Base-by-base conservation (phyloP, 2,797 vertebrate genomes). In the Gadopsis marmoratus region DNA sequence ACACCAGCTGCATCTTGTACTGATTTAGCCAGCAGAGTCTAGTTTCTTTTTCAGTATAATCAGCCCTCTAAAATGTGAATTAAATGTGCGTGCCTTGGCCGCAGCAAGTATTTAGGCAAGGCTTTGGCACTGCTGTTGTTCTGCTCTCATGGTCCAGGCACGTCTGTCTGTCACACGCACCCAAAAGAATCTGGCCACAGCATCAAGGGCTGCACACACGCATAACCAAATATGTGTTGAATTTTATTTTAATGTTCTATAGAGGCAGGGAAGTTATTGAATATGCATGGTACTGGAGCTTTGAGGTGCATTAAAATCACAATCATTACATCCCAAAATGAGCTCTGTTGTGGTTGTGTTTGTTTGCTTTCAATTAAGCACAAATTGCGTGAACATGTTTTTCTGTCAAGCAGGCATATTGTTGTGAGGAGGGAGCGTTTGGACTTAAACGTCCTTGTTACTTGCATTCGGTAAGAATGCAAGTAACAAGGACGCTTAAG, bases 141-240 rank as follows among this genome's bases (percentile, higher is more conserved):
- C 74, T 79, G 67, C 53, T 81, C 39, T 78, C 47, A 12, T 17
- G 72, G 59, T 76, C 78, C 79, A 71, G 47, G 39, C 83, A 76
- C 55, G 33, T 66, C 61, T 66, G 63, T 70, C 35, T 62, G 61
- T 79, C 76, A 64, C 82, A 61, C 21, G 7, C 58, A 73, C 67
- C 26, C 35, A 7, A 39, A 83, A 83, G 76, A 79, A 79, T 77
- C 80, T 82, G 77, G 79, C 71, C 55, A 65, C 58, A n/a, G 83
- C 73, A 81, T 82, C 59, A 68, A 85, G 76, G 59, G 31, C 39
- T 29, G 47, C 81, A 87, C 75, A 82, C 75, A 83, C 64, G 62
- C 76, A 71, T 59, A 81, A 86, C 85, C 64, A 80, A 48, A 64
- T 79, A 78, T 71, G 60, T 76, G 56, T 35, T 83, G 39, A 56